Percentiles rank a stretch among this genome's conserved stretches.
phyloP scores from a whole-genome alignment of 2,113 vertebrate species.

The Brienomyrus brachyistius region DNA sequence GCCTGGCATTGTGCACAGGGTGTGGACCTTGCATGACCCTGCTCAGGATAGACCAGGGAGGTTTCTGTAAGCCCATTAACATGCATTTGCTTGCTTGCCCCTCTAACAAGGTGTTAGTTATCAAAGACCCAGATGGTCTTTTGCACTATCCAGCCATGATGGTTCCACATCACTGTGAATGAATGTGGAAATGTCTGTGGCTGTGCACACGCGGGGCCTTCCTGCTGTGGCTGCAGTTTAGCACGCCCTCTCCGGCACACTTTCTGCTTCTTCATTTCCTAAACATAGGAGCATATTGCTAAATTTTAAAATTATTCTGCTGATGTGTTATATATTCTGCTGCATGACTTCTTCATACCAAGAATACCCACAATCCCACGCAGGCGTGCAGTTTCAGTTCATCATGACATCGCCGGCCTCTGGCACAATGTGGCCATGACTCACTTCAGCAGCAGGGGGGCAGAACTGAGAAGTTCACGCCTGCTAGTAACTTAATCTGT shows the following conservation, averaged over 20 bases:
- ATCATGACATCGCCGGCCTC: neutral
- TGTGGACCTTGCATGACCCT: neutral
- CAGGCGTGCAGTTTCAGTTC: neutral
- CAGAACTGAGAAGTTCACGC: neutral
- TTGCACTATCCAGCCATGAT: neutral
- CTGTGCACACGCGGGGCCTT: neutral
- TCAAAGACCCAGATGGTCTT: neutral
- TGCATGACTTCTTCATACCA: neutral
- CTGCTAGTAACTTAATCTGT: neutral
- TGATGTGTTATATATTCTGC: neutral
- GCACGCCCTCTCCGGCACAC: neutral
- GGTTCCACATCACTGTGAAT: neutral
- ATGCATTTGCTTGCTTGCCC: neutral
- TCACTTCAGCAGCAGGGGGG: neutral
- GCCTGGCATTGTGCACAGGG: neutral
- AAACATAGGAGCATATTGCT: neutral
- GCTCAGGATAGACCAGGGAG: neutral
- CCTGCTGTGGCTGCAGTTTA: neutral
- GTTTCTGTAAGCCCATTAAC: neutral
- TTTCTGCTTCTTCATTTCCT: neutral
- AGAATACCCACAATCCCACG: neutral
- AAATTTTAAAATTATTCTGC: neutral
- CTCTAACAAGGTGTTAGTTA: neutral
- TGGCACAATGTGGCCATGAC: neutral
- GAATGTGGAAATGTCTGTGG: neutral